A percentile compares a stretch with the other conserved stretches of the same genome.
Evolutionary conservation across 2,888 invertebrate genomes (phyloP).

Genomic region (Tigriopus californicus): DNA sequence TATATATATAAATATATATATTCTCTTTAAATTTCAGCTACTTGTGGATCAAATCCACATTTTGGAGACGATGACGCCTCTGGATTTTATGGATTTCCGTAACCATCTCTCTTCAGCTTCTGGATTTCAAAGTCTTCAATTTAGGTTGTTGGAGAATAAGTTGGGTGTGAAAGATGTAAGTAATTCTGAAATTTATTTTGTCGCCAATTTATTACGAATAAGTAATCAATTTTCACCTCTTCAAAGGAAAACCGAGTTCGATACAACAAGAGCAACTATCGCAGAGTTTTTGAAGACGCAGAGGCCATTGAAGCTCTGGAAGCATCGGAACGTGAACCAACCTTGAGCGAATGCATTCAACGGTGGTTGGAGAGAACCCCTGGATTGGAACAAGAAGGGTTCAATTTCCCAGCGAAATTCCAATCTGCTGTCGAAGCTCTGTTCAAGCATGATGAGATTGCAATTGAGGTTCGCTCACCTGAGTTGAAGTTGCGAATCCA

Average conservation of each 20-base stretch:
- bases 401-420: slow-evolving; percentile 89
- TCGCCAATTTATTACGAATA: too few relatives aligned
- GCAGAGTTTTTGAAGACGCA: slow-evolving; percentile 61
- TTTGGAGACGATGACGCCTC: slow-evolving; percentile 93
- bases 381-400: slow-evolving; percentile 60
- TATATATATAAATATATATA: too few relatives aligned
- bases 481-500: too few relatives aligned
- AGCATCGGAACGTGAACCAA: slow-evolving; percentile 59
- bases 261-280: slow-evolving; percentile 75
- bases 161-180: slow-evolving; percentile 39
- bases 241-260: slow-evolving; percentile 72
- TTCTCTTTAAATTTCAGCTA: too few relatives aligned
- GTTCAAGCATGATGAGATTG: slow-evolving; percentile 16
- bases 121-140: slow-evolving; percentile 93
- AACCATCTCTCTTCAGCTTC: slow-evolving; percentile 82
- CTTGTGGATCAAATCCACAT: slow-evolving; percentile 93
- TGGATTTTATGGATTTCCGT: slow-evolving; percentile 96
- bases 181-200: background rate
- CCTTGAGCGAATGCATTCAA: slow-evolving; percentile 65
- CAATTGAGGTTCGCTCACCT: slow-evolving; percentile 17
- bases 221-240: too few relatives aligned
- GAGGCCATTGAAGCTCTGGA: slow-evolving; percentile 38
- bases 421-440: slow-evolving; percentile 27
- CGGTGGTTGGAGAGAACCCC: slow-evolving; percentile 84
- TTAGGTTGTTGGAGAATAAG: slow-evolving; percentile 87